Percentiles rank a stretch among this genome's conserved stretches.
Evolutionary conservation across 2,888 invertebrate genomes (phyloP).

Genomic region (Pollenia amentaria): DNA sequence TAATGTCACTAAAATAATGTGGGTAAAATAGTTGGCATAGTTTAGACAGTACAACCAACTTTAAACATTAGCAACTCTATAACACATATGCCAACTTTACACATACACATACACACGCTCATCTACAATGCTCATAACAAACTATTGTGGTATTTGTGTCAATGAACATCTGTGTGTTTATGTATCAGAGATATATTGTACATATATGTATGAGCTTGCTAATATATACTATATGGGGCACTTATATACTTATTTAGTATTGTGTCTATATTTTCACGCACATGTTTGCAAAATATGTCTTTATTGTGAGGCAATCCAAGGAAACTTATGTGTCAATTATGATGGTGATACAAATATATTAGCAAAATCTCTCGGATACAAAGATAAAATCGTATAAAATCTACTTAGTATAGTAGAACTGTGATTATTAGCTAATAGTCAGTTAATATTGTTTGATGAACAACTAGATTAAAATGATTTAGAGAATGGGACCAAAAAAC

Average conservation of each 20-base stretch:
- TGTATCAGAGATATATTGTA: too few species aligned
- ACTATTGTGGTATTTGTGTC: not conserved
- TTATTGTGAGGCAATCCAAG: conserved; percentile 54
- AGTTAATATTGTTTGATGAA: too few species aligned
- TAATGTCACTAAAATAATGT: conserved; percentile 67
- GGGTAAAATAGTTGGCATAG: conserved; percentile 65
- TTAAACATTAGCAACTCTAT: conserved; percentile 55
- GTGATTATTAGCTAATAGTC: too few species aligned
- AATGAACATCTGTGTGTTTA: not conserved
- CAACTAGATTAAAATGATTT: too few species aligned
- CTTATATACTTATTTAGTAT: too few species aligned
- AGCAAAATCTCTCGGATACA: conserved; percentile 14
- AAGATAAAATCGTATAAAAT: not conserved
- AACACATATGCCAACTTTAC: conserved; percentile 10
- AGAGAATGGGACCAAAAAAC: too few species aligned
- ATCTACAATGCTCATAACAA: not conserved
- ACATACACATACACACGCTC: not conserved
- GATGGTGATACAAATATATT: conserved; percentile 45
- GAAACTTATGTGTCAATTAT: conserved; percentile 35
- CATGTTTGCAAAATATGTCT: conserved; percentile 31
- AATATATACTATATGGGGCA: too few species aligned
- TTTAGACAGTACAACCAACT: conserved; percentile 52
- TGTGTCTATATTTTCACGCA: not conserved
- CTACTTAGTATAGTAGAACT: too few species aligned
- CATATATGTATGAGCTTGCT: too few species aligned